Conservation (phyloP, 1,140 invertebrate genomes). For the Drosophila watanabei region DNA sequence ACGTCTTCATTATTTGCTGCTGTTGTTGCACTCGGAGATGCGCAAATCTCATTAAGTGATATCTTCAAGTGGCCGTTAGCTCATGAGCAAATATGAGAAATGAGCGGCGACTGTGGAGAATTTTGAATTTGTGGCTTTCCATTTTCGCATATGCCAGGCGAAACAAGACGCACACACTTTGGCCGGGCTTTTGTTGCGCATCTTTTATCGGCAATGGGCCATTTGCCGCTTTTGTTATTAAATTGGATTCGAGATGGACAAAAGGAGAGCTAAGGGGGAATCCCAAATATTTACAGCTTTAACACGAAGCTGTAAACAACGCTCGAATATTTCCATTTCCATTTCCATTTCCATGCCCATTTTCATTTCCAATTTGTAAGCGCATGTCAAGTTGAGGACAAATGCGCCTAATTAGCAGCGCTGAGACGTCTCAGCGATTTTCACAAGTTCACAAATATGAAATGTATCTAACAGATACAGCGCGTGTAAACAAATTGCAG, state of each 20-base stretch:
- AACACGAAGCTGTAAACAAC: slow-evolving; percentile 52
- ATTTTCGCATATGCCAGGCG: slow-evolving; percentile 57
- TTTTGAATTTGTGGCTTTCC: slow-evolving; percentile 53
- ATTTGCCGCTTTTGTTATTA: slow-evolving; percentile 80
- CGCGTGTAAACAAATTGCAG: slow-evolving; percentile 70
- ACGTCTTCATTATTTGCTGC: slow-evolving; percentile 75
- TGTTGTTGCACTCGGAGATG: slow-evolving; percentile 77
- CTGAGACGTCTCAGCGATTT: slow-evolving; percentile 71
- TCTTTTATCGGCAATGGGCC: slow-evolving; percentile 77
- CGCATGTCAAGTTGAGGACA: slow-evolving; percentile 74
- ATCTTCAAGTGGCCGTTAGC: slow-evolving; percentile 83
- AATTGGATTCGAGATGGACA: slow-evolving; percentile 19
- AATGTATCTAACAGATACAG: slow-evolving; percentile 76
- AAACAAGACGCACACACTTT: slow-evolving; percentile 37
- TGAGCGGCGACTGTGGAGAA: slow-evolving; percentile 49
- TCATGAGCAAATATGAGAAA: slow-evolving; percentile 67
- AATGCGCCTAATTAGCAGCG: slow-evolving; percentile 78
- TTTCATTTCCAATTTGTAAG: slow-evolving; percentile 69
- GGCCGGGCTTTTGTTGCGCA: slow-evolving; percentile 35
- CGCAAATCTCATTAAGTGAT: slow-evolving; percentile 84
- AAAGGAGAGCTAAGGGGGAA: background rate
- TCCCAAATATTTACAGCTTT: slow-evolving; percentile 69
- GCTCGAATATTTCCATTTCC: slow-evolving; percentile 60
- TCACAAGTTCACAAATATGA: slow-evolving; percentile 80
- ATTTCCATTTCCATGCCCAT: slow-evolving; percentile 57